Conservation (phyloP, 1,140 invertebrate genomes). For the Dufourea novaeangliae region DNA sequence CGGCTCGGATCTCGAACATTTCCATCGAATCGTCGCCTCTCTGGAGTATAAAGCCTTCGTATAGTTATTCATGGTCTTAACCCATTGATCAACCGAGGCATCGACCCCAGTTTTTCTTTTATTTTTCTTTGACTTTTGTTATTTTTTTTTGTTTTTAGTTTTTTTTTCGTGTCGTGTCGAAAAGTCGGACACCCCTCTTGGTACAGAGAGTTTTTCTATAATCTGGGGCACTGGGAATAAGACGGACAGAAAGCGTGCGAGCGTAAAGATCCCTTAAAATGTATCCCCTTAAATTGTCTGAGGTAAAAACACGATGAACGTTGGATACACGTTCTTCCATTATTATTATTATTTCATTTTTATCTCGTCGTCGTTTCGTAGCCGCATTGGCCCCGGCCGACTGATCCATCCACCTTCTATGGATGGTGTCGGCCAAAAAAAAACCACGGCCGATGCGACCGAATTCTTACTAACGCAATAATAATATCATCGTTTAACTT, state of each 20-base stretch:
- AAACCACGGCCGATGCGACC: conserved; percentile 41
- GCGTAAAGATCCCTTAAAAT: conserved; percentile 74
- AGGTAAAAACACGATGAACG: conserved; percentile 43
- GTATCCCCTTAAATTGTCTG: conserved; percentile 54
- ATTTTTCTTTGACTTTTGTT: background rate
- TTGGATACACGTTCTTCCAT: conserved; percentile 24
- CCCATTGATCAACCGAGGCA: too few relatives aligned
- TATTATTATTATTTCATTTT: background rate
- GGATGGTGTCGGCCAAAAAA: background rate
- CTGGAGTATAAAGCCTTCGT: background rate
- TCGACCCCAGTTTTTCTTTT: background rate
- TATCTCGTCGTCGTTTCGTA: conserved; percentile 12
- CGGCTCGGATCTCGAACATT: background rate
- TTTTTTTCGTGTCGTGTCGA: background rate
- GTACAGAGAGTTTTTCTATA: conserved; percentile 57
- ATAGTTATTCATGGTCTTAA: too few relatives aligned
- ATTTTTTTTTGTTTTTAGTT: background rate
- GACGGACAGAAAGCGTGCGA: conserved; percentile 70
- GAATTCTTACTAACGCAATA: conserved; percentile 49
- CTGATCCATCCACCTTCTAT: too few relatives aligned
- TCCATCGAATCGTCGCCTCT: background rate
- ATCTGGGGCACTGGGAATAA: conserved; percentile 67
- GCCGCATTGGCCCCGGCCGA: conserved; percentile 30
- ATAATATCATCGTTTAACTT: conserved; percentile 12
- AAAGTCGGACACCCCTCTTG: conserved; percentile 62